These are phyloP conservation scores for Xenopus borealis DNA, from an alignment of 2,113 vertebrate species.

Conservation along the genomic window DNA sequence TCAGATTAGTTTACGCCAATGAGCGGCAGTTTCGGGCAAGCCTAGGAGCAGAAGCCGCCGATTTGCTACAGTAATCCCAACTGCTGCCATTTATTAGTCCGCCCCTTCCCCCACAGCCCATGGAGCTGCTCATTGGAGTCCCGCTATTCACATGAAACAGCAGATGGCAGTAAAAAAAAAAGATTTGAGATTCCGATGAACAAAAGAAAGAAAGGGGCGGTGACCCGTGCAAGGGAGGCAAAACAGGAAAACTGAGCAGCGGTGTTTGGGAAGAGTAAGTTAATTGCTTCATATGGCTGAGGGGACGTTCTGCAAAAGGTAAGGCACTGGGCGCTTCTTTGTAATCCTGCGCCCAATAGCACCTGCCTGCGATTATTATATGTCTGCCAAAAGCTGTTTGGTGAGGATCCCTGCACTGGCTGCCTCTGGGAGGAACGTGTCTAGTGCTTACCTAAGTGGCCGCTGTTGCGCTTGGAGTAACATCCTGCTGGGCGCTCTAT, in stretches of 20 bases:
- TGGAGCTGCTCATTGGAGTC: neutral
- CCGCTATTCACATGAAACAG: neutral
- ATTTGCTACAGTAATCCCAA: no score
- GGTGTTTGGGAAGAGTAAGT: conserved; percentile 7
- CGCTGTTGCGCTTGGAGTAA: no score
- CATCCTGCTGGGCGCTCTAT: no score
- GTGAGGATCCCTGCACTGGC: no score
- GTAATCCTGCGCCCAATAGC: neutral
- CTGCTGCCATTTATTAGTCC: no score
- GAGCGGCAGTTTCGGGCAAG: no score
- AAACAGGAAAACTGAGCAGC: neutral
- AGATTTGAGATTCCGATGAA: conserved; percentile 10
- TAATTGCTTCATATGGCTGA: conserved; percentile 14
- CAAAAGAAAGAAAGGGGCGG: conserved; percentile 39
- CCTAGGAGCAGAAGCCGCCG: no score
- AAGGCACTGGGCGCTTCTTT: neutral
- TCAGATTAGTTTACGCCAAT: no score
- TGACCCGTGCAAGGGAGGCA: neutral
- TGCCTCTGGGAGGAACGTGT: no score
- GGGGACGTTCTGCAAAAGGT: conserved; percentile 22
- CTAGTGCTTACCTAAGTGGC: no score
- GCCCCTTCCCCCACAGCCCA: neutral
- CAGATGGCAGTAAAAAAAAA: conserved; percentile 20
- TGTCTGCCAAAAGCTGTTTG: neutral
- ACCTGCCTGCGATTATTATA: neutral